Evolutionary conservation across 1,140 invertebrate species (phyloP).

Genomic region (Temnothorax nylanderi): DNA sequence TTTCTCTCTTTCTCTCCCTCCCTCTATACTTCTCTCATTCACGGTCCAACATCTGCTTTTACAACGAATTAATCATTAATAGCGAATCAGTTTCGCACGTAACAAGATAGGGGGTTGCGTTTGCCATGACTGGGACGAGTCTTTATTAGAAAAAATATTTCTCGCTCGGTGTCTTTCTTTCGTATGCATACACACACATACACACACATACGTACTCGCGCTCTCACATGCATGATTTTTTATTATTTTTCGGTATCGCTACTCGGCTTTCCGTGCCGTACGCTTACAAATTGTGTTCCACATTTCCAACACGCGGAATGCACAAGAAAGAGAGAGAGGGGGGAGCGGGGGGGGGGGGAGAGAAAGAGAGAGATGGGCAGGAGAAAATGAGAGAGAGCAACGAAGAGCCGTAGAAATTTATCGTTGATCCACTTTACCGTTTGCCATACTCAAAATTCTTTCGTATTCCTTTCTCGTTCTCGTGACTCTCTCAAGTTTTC

Average conservation of each 20-base stretch:
- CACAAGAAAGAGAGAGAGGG: neutral
- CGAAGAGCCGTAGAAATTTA: neutral
- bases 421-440: constrained; percentile 39
- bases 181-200: constrained; percentile 5
- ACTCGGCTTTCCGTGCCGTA: constrained; percentile 26
- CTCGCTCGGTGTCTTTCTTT: constrained; percentile 57
- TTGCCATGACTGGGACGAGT: constrained; percentile 68
- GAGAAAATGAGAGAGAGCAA: constrained; percentile 40
- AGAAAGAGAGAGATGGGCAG: constrained; percentile 46
- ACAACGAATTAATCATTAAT: constrained; percentile 80
- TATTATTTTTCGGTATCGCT: constrained; percentile 60
- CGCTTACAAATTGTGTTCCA: constrained; percentile 16
- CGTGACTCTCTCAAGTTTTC: constrained; percentile 26
- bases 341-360: neutral
- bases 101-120: constrained; percentile 78
- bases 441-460: neutral
- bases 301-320: constrained; percentile 57
- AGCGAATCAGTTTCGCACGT: constrained; percentile 80
- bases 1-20: constrained; percentile 57
- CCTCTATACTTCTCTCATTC: constrained; percentile 63
- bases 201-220: constrained; percentile 47
- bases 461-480: neutral
- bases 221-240: constrained; percentile 45
- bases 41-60: constrained; percentile 69
- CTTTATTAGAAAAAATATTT: constrained; percentile 84